Base-by-base conservation (phyloP, 1,140 invertebrate genomes). In the Hycleus cichorii region DNA sequence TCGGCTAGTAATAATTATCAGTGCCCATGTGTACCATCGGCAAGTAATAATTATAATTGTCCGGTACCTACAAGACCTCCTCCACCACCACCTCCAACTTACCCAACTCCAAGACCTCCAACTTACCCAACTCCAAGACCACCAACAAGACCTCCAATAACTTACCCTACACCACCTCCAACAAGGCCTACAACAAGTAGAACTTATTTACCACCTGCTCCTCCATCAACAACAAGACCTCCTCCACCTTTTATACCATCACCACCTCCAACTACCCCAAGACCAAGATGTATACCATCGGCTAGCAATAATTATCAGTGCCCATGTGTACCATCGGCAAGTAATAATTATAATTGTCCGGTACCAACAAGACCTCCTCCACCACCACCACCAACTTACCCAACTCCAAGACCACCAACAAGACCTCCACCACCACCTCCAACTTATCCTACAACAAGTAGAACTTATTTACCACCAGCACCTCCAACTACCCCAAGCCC, bases 261-360 rank as follows among this genome's bases (percentile, higher is more conserved):
- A 27, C 49, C 40, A 24, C 49, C 49, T n/a, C 57, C 57, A 46
- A 53, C 49, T 8, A 57, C 55, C 38, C 55, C 47, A 3, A 58
- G 39, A 18, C 47, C 59, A 3, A 47, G 18, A 5, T 44, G 43
- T 24, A 4, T 47, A 55, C 27, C 53, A 55, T 24, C 43, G 11
- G 11, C 43, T 5, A 45, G 43, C 24, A 12, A 45, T 9, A 45
- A 45, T 11, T 45, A 11, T 47, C 24, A 24, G 24, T 26, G 46
- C 27, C 46, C 46, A 11, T 26, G 46, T 24, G 43, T 11, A 45
- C 43, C 43, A 32, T 32, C 27, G 27, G 4, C 27, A 32, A 32
- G 27, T 7, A 32, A 32, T 32, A 32, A 32, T 32, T 32, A 32
- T 32, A 4, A 32, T 32, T 32, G 27, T 7, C 27, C 27, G 2